Percentiles rank a stretch among this genome's conserved stretches.
Conservation (phyloP, 53 echinoderm and acorn worm species). For the Apostichopus leukothele region DNA sequence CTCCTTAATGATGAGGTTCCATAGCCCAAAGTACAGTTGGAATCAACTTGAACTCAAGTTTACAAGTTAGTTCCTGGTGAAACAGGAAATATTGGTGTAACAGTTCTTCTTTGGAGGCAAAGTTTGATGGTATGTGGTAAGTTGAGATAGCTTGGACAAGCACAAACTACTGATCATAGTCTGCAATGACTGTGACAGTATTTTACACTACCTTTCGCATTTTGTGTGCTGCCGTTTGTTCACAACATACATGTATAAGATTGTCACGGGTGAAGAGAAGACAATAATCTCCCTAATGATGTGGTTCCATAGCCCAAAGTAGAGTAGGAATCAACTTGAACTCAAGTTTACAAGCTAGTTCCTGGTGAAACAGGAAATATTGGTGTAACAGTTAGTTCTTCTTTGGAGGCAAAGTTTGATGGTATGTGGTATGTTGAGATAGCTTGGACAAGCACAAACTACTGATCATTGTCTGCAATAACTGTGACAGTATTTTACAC, state of each 20-base stretch:
- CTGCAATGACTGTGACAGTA: no score
- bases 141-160: neutral
- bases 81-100: conserved; percentile 4
- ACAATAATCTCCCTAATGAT: neutral
- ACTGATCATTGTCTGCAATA: no score
- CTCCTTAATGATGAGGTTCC: neutral
- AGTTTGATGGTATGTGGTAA: neutral
- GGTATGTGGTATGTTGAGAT: neutral
- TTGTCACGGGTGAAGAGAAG: no score
- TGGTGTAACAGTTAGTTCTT: neutral
- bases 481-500: no score
- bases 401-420: neutral
- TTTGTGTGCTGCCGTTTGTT: no score
- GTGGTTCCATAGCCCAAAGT: neutral
- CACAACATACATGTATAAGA: no score
- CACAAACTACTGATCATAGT: neutral
- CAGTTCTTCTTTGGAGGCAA: neutral
- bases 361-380: conserved; percentile 15
- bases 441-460: neutral
- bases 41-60: neutral
- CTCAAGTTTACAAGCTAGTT: conserved; percentile 1
- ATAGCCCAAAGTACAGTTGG: neutral
- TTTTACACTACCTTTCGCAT: no score
- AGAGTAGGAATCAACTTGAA: neutral
- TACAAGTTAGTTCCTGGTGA: conserved; percentile 11